Percentiles rank a stretch among this genome's conserved stretches.
phyloP scores from a whole-genome alignment of 2,888 invertebrate genomes.

The Drosophila histrio region DNA sequence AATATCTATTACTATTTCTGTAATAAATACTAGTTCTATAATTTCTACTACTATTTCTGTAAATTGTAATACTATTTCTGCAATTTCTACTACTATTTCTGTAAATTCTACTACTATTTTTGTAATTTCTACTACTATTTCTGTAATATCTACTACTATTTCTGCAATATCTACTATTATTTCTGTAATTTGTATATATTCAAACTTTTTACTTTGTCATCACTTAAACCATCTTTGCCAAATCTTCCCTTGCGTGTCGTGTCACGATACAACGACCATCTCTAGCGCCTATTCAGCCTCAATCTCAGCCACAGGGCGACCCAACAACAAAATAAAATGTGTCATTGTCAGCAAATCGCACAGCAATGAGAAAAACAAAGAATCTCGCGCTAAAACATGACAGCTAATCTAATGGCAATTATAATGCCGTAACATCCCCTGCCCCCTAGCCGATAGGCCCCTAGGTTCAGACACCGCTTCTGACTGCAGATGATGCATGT shows the following conservation, averaged over 20 bases:
- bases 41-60: too few species aligned
- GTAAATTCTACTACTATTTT: too few species aligned
- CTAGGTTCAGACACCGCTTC: slow-evolving; percentile 8
- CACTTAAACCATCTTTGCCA: too few species aligned
- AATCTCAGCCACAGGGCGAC: slow-evolving; percentile 14
- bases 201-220: too few species aligned
- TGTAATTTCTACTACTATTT: too few species aligned
- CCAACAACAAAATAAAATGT: slow-evolving; percentile 52
- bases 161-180: too few species aligned
- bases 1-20: too few species aligned
- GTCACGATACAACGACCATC: background rate
- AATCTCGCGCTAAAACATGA: slow-evolving; percentile 67
- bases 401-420: slow-evolving; percentile 82
- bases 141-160: too few species aligned
- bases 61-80: too few species aligned
- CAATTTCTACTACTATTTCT: too few species aligned
- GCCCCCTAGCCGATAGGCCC: slow-evolving; percentile 9
- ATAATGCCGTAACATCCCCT: slow-evolving; percentile 61
- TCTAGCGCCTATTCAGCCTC: slow-evolving; percentile 2
- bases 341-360: slow-evolving; percentile 76
- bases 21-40: too few species aligned
- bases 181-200: too few species aligned
- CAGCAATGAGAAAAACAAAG: slow-evolving; percentile 42
- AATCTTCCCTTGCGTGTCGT: background rate
- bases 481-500: slow-evolving; percentile 42